phyloP scores from a whole-genome alignment of 2,888 invertebrate genomes.

The Thecophora atra region DNA sequence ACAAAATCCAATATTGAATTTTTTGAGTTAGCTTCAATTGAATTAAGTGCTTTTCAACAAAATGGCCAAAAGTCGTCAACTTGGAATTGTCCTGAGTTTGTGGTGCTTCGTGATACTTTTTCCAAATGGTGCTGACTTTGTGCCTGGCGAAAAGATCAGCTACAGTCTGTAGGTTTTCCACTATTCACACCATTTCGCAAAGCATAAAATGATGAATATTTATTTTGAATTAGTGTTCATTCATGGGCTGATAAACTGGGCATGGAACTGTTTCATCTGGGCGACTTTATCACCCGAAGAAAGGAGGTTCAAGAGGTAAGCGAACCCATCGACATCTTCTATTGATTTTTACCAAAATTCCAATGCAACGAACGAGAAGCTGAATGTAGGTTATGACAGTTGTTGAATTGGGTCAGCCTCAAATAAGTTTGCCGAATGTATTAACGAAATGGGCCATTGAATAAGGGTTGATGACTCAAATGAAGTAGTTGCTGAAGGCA shows the following conservation, averaged over 20 bases:
- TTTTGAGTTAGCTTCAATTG: slow-evolving; percentile 10
- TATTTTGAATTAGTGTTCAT: slow-evolving; percentile 70
- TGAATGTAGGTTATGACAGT: slow-evolving; percentile 1
- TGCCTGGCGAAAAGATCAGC: slow-evolving; percentile 63
- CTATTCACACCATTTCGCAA: background rate
- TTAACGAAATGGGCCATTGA: background rate
- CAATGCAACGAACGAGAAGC: background rate
- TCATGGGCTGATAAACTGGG: slow-evolving; percentile 85
- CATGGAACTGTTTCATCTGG: slow-evolving; percentile 81
- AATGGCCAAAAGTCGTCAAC: slow-evolving; percentile 47
- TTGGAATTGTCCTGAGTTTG: slow-evolving; percentile 51
- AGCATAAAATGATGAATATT: slow-evolving; percentile 5
- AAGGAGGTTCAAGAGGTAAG: slow-evolving; percentile 80
- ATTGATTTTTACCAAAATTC: slow-evolving; percentile 25
- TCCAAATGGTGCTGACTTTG: slow-evolving; percentile 59
- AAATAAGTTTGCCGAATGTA: background rate
- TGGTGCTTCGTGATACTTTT: slow-evolving; percentile 57
- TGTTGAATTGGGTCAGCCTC: slow-evolving; percentile 6
- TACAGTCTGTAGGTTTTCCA: slow-evolving; percentile 62
- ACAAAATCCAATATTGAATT: background rate
- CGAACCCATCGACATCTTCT: background rate
- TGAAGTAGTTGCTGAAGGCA: background rate
- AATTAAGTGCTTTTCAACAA: slow-evolving; percentile 22
- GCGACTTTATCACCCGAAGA: slow-evolving; percentile 81
- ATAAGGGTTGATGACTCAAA: background rate